These are phyloP conservation scores for Siniperca undulata DNA, from an alignment of 2,797 vertebrate genomes.

Conservation along the genomic window DNA sequence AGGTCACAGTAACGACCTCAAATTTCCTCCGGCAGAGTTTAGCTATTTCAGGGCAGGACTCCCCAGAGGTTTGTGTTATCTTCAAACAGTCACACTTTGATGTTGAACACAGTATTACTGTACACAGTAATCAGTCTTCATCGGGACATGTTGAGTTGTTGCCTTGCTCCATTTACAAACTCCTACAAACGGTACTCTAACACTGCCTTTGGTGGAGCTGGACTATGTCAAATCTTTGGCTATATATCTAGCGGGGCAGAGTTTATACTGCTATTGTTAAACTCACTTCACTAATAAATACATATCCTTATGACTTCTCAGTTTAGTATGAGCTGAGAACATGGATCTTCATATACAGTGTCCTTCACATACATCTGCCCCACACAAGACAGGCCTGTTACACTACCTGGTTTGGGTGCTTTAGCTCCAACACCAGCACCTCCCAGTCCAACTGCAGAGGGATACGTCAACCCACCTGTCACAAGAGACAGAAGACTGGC, in stretches of 20 bases:
- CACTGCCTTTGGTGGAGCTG: constrained; percentile 21
- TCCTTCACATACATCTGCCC: background rate
- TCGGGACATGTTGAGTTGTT: constrained; percentile 49
- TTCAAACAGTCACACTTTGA: constrained; percentile 65
- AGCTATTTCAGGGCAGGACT: constrained; percentile 38
- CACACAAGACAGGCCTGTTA: background rate
- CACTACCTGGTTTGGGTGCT: constrained; percentile 84
- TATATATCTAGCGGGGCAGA: background rate
- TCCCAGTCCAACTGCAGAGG: constrained; percentile 65
- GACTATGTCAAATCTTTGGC: constrained; percentile 1
- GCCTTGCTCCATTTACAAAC: constrained; percentile 53
- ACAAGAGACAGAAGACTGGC: constrained; percentile 26
- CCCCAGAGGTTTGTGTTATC: constrained; percentile 55
- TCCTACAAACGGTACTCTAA: constrained; percentile 30
- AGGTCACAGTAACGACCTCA: constrained; percentile 36
- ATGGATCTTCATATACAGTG: background rate
- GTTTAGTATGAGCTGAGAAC: too few relatives aligned
- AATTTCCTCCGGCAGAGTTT: constrained; percentile 31
- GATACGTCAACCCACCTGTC: constrained; percentile 66
- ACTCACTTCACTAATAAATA: background rate
- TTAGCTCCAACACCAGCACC: constrained; percentile 74
- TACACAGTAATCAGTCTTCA: constrained; percentile 38
- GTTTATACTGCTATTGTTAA: background rate
- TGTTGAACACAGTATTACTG: constrained; percentile 54
- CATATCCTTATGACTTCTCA: background rate